A percentile compares a stretch with the other conserved stretches of the same genome.
phyloP scores from a whole-genome alignment of 1,140 invertebrate genomes.

The Temnothorax curvispinosus region DNA sequence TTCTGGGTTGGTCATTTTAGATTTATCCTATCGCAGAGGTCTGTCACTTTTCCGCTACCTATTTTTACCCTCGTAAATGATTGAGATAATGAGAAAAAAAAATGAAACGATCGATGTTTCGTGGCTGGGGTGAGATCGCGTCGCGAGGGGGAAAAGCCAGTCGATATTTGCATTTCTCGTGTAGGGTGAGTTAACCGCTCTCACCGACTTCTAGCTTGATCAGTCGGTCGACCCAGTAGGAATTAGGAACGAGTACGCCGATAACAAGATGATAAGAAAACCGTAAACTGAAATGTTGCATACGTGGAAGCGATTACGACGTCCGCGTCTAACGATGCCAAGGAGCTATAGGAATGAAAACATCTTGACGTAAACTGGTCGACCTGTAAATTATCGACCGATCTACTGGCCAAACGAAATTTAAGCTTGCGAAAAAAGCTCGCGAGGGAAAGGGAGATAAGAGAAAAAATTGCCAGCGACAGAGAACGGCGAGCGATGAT shows the following conservation, averaged over 20 bases:
- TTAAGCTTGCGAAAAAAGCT: not conserved
- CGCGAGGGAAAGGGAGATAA: not conserved
- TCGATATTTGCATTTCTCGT: conserved; percentile 40
- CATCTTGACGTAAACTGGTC: not conserved
- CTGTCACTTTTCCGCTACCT: not conserved
- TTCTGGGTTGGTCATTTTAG: not conserved
- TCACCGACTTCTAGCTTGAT: not conserved
- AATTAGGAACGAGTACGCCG: not conserved
- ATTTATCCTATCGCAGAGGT: no score
- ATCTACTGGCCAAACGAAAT: not conserved
- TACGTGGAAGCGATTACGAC: not conserved
- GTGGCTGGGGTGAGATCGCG: not conserved
- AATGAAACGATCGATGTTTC: conserved; percentile 24
- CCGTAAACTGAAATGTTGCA: not conserved
- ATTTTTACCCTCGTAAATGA: not conserved
- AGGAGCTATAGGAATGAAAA: not conserved
- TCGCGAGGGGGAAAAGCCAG: not conserved
- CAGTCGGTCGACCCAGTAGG: not conserved
- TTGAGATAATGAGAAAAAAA: not conserved
- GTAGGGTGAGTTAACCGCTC: not conserved
- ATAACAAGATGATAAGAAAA: not conserved
- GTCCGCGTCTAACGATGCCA: not conserved
- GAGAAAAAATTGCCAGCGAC: not conserved
- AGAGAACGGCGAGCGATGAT: not conserved
- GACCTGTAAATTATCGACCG: not conserved